Base-by-base conservation (phyloP, 2,797 vertebrate species). In the Hapalemur alaotrensis region DNA sequence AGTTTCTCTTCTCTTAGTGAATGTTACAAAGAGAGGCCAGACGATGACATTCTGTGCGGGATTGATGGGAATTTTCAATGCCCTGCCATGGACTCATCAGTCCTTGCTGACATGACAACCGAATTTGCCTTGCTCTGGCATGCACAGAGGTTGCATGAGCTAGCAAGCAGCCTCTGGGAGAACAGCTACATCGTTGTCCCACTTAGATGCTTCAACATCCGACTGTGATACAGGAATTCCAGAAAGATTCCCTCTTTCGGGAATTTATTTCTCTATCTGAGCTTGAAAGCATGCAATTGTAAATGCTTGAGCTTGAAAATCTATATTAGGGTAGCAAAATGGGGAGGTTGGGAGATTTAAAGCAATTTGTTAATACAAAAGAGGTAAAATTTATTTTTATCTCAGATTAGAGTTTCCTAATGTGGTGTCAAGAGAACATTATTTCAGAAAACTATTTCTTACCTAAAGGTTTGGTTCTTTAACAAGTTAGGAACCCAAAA, bases 341-440 rank as follows among this genome's bases (percentile, higher is more conserved):
- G 4, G 43, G 43, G 43, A 46, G 43, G 43, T 30, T 65, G 28
- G 14, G 50, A 63, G 10, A 35, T 9, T 79, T 89, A 97, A 32
- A 70, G 28, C 15, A 88, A 57, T 52, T 63, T 48, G 20, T 86
- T 82, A 73, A 63, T 69, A 79, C 5, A 15, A 25, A 79, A 43
- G 30, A 63, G 4, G 35, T 6, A 85, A 54, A 41, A 54, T 48
- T 54, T 80, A 63, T 23, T 85, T 78, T 67, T n/a, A 22, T 32
- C 9, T 48, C 78, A 70, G n/a, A 81, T 15, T 22, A 67, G 13
- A 91, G 22, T 65, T 87, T 93, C 35, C 76, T 89, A 91, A 87
- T 4, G 1, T 67, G 20, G 5, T 76, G 3, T 76, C 20, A 57
- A 83, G 22, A 88, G 52, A 52, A 86, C 14, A 63, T 17, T 80